Evolutionary conservation across 2,113 vertebrate genomes (phyloP).

Genomic region (Carlito syrichta): DNA sequence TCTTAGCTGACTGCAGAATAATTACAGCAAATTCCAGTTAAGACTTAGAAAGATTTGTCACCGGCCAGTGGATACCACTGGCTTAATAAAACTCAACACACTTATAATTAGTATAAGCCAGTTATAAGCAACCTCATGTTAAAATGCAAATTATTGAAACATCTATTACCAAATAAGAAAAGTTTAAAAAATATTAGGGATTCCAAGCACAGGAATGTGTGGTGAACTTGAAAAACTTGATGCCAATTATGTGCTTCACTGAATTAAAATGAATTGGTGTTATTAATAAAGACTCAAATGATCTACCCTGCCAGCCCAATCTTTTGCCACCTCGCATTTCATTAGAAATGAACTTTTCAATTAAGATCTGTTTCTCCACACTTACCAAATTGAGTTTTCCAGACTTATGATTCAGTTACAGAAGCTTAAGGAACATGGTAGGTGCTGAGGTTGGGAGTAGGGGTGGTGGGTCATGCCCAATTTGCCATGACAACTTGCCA

Average conservation of each 20-base stretch:
- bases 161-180: conserved; percentile 70
- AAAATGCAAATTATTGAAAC: conserved; percentile 84
- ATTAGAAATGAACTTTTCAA: conserved; percentile 82
- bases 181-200: conserved; percentile 75
- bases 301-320: conserved; percentile 80
- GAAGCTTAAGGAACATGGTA: conserved; percentile 55
- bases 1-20: conserved; percentile 77
- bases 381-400: conserved; percentile 79
- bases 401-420: conserved; percentile 62
- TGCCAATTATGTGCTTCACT: conserved; percentile 86
- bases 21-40: conserved; percentile 78
- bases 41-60: conserved; percentile 79
- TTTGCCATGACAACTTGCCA: conserved; percentile 64
- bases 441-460: neutral
- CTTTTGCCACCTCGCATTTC: conserved; percentile 79
- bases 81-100: conserved; percentile 80
- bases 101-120: conserved; percentile 83
- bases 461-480: neutral
- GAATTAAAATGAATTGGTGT: conserved; percentile 85
- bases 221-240: conserved; percentile 81
- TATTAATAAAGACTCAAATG: conserved; percentile 84
- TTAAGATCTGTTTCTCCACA: conserved; percentile 78
- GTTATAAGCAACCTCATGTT: conserved; percentile 77
- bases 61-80: conserved; percentile 69
- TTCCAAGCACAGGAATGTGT: conserved; percentile 75